Evolutionary conservation across 2,797 vertebrate genomes (phyloP).

Genomic region (Microctenopoma lineatum): DNA sequence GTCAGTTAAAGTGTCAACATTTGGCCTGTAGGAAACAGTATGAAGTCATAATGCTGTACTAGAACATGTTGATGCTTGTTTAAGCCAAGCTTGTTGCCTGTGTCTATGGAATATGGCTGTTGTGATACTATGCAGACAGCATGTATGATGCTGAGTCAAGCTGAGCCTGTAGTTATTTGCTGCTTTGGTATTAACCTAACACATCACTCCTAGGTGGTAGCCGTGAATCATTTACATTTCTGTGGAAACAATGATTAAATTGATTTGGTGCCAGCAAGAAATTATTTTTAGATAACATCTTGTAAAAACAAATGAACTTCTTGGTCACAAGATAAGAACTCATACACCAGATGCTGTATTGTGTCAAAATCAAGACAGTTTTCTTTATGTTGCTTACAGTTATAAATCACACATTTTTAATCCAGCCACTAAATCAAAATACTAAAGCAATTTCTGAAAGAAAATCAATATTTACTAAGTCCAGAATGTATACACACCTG

Average conservation of each 20-base stretch:
- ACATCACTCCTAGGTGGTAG: conserved; percentile 21
- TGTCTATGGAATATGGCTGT: conserved; percentile 48
- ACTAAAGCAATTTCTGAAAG: too few species aligned
- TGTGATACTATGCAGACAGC: conserved; percentile 48
- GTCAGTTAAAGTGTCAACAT: conserved; percentile 20
- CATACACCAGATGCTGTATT: not conserved
- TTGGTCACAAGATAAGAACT: not conserved
- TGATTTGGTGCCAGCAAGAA: conserved; percentile 16
- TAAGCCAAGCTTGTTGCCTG: conserved; percentile 49
- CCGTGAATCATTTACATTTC: conserved; percentile 50
- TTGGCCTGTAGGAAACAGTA: conserved; percentile 26
- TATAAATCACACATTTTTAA: not conserved
- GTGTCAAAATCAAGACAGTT: not conserved
- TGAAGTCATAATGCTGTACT: conserved; percentile 40
- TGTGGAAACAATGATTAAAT: conserved; percentile 39
- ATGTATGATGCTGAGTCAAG: conserved; percentile 40
- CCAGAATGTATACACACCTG: too few species aligned
- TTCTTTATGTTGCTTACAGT: not conserved
- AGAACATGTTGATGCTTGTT: conserved; percentile 33
- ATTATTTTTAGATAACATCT: conserved; percentile 1
- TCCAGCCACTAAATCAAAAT: too few species aligned
- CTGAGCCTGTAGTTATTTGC: conserved; percentile 35
- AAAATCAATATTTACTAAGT: too few species aligned
- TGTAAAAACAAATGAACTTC: not conserved
- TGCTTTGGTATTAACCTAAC: conserved; percentile 39